These are phyloP conservation scores for Lathronympha strigana DNA, from an alignment of 2,888 invertebrate genomes.

Conservation along the genomic window DNA sequence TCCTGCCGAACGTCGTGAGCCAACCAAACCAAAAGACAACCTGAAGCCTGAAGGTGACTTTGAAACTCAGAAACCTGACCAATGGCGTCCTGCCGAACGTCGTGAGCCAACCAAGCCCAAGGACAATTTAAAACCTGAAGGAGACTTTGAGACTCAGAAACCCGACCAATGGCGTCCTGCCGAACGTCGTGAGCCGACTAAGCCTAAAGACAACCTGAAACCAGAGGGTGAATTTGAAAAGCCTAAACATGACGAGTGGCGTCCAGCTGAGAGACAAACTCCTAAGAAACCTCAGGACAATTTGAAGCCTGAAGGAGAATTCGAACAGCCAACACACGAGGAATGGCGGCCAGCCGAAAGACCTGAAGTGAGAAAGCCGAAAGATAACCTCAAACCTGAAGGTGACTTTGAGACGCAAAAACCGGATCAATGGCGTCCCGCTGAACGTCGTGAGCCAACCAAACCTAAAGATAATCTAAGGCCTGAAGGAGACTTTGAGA, in stretches of 20 bases:
- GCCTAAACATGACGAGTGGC: neutral
- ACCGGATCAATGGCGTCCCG: conserved; percentile 57
- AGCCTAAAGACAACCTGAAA: neutral
- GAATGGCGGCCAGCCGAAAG: conserved; percentile 79
- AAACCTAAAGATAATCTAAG: conserved; percentile 66
- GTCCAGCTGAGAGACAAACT: neutral
- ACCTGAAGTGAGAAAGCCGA: conserved; percentile 55
- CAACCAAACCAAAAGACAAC: conserved; percentile 2
- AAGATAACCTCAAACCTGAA: conserved; percentile 81
- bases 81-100: conserved; percentile 10
- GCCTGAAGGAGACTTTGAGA: conserved; percentile 73
- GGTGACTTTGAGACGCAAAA: conserved; percentile 80
- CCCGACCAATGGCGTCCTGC: conserved; percentile 2
- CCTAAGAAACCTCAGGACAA: neutral
- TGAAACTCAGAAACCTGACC: neutral
- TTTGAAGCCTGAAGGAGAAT: conserved; percentile 59
- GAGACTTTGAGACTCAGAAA: neutral
- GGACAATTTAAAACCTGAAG: conserved; percentile 1
- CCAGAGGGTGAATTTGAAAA: conserved; percentile 1
- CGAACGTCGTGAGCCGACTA: neutral
- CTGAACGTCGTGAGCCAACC: conserved; percentile 49
- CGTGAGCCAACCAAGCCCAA: neutral
- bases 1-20: neutral
- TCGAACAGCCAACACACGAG: conserved; percentile 74
- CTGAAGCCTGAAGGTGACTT: conserved; percentile 12